Percentiles rank a stretch among this genome's conserved stretches.
phyloP scores from a whole-genome alignment of 2,888 invertebrate species.

The Eulithis prunata region DNA sequence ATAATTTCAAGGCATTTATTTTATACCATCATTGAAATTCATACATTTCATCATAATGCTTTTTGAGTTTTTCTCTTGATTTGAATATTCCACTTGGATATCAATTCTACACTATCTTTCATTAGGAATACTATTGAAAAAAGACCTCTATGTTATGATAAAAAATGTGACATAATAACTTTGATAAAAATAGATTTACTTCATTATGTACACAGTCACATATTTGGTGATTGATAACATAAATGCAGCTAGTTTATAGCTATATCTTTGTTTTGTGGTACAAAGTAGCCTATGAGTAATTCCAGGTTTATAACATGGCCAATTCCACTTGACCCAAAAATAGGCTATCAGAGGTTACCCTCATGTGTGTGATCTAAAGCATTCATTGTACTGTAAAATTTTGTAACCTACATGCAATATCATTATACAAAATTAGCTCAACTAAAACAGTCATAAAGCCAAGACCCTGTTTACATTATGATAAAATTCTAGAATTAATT shows the following conservation, averaged over 20 bases:
- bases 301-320: slow-evolving; percentile 1
- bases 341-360: slow-evolving; percentile 29
- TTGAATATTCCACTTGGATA: slow-evolving; percentile 4
- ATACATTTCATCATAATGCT: background rate
- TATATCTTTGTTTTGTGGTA: too few species aligned
- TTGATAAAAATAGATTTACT: too few species aligned
- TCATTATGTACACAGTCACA: too few species aligned
- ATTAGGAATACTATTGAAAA: too few species aligned
- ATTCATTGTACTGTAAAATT: slow-evolving; percentile 20
- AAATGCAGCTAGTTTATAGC: too few species aligned
- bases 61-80: slow-evolving; percentile 4
- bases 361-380: slow-evolving; percentile 16
- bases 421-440: slow-evolving; percentile 15
- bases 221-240: too few species aligned
- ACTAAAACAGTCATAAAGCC: slow-evolving; percentile 2
- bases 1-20: background rate
- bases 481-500: slow-evolving; percentile 25
- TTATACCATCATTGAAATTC: background rate
- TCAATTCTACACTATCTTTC: background rate
- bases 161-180: too few species aligned
- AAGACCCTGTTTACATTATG: slow-evolving; percentile 1
- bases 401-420: slow-evolving; percentile 27
- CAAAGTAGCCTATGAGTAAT: too few species aligned
- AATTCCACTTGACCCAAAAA: slow-evolving; percentile 24
- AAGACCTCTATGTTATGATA: too few species aligned